A percentile compares a stretch with the other conserved stretches of the same genome.
These are phyloP conservation scores for Hepsetus odoe DNA, from an alignment of 2,113 vertebrate species.

Conservation along the genomic window DNA sequence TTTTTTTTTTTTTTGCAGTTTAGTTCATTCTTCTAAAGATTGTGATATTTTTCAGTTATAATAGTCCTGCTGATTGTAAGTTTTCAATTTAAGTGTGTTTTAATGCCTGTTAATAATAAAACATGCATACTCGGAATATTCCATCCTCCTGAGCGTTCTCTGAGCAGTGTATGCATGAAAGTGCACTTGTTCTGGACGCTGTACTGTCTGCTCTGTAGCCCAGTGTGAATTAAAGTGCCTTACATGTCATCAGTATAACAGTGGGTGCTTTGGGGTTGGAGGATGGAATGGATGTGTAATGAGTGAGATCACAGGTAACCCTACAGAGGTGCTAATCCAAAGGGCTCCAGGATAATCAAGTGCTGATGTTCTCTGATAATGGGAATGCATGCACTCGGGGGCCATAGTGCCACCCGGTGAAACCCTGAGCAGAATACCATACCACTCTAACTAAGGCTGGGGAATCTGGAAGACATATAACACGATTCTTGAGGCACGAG, in stretches of 20 bases:
- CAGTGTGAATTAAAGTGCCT: constrained; percentile 45
- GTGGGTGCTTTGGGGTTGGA: constrained; percentile 35
- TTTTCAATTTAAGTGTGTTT: too few relatives aligned
- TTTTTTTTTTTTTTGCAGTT: background rate
- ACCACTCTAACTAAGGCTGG: background rate
- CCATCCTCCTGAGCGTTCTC: background rate
- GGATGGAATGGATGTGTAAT: constrained; percentile 38
- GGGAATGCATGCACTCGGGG: constrained; percentile 22
- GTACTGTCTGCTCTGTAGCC: constrained; percentile 8
- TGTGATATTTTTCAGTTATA: too few relatives aligned
- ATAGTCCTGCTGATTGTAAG: too few relatives aligned
- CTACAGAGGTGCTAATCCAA: constrained; percentile 40
- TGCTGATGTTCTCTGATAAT: constrained; percentile 35
- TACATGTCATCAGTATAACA: constrained; percentile 37
- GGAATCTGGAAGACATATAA: background rate
- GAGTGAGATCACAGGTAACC: constrained; percentile 52
- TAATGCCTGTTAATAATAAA: too few relatives aligned
- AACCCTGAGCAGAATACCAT: constrained; percentile 26
- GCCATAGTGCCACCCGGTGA: constrained; percentile 10
- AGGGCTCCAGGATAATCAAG: constrained; percentile 37
- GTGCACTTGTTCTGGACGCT: constrained; percentile 16
- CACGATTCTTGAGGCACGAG: too few relatives aligned
- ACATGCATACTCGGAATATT: background rate
- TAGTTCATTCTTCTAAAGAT: too few relatives aligned
- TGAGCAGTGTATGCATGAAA: background rate